These are phyloP conservation scores for Archivesica marissinica DNA, from an alignment of 1,140 invertebrate genomes.

Conservation along the genomic window DNA sequence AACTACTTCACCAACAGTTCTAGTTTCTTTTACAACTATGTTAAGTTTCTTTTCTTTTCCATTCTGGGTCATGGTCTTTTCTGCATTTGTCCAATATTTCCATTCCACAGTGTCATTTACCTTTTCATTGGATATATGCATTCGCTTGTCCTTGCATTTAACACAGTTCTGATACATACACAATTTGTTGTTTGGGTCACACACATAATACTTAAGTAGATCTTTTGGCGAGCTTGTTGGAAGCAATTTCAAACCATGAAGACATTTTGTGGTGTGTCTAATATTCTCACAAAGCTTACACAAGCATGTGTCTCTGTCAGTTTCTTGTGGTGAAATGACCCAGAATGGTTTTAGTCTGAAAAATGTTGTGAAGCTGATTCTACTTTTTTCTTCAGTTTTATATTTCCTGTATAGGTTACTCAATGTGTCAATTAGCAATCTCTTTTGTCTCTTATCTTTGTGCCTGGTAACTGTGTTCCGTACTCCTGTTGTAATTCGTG, in stretches of 20 bases:
- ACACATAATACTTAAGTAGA: not conserved
- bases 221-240: not conserved
- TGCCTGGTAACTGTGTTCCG: conserved; percentile 2
- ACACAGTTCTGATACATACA: not conserved
- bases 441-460: conserved; percentile 12
- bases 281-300: conserved; percentile 30
- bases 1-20: not conserved
- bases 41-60: not conserved
- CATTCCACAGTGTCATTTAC: not conserved
- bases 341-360: conserved; percentile 14
- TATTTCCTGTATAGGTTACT: conserved; percentile 19
- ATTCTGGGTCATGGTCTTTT: not conserved
- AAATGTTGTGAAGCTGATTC: not conserved
- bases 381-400: not conserved
- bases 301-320: conserved; percentile 30
- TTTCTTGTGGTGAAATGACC: conserved; percentile 13
- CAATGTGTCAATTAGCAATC: not conserved
- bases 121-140: not conserved
- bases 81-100: not conserved
- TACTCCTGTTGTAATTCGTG: conserved; percentile 5
- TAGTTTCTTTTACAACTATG: conserved; percentile 25
- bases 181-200: not conserved
- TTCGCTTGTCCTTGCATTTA: not conserved
- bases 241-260: not conserved
- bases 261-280: not conserved